These are phyloP conservation scores for Nomada ruficornis DNA, from an alignment of 2,888 invertebrate species.

Conservation along the genomic window DNA sequence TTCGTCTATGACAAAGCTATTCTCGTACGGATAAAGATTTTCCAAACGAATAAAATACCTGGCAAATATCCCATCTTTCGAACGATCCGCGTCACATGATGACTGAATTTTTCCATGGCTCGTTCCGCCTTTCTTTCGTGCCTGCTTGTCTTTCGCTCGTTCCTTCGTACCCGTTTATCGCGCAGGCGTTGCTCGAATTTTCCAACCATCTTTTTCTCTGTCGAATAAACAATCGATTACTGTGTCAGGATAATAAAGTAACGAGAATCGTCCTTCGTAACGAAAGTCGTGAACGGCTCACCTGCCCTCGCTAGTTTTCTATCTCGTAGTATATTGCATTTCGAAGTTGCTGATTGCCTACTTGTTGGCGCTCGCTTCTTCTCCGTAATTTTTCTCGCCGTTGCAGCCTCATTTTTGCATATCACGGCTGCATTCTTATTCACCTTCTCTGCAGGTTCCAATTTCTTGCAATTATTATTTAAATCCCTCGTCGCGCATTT, in stretches of 20 bases:
- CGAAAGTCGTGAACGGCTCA: neutral
- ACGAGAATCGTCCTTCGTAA: neutral
- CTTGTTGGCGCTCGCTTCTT: neutral
- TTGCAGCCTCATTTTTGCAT: too few relatives aligned
- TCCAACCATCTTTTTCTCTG: conserved; percentile 9
- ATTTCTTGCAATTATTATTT: neutral
- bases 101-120: conserved; percentile 50
- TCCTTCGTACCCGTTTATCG: neutral
- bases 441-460: too few relatives aligned
- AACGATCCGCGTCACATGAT: conserved; percentile 34
- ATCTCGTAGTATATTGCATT: neutral
- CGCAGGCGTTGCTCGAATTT: neutral
- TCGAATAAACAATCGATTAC: neutral
- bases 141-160: neutral
- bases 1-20: neutral
- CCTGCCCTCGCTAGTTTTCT: neutral
- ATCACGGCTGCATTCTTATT: neutral
- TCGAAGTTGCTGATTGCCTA: neutral
- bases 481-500: neutral
- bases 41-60: conserved; percentile 3
- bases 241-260: neutral
- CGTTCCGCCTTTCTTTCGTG: conserved; percentile 22
- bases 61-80: conserved; percentile 24
- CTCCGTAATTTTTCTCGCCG: neutral
- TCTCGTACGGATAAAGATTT: neutral